Percentiles rank a stretch among this genome's conserved stretches.
Evolutionary conservation across 2,113 vertebrate genomes (phyloP).

Genomic region (Scomber colias): DNA sequence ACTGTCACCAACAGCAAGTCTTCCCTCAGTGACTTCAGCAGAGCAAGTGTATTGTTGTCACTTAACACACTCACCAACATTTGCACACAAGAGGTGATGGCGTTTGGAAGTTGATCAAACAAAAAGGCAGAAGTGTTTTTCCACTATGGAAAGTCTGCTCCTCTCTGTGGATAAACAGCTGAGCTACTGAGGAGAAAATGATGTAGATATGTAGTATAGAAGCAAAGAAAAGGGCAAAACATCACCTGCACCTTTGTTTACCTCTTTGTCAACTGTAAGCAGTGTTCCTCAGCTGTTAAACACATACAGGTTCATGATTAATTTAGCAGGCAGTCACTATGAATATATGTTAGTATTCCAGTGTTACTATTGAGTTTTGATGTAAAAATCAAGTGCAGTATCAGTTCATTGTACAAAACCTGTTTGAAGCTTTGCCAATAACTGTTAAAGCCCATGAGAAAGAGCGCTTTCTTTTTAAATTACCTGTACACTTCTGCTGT

Average conservation of each 20-base stretch:
- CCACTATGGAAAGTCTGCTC: constrained; percentile 40
- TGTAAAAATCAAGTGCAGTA: too few relatives aligned
- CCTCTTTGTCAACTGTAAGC: not conserved
- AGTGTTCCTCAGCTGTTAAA: not conserved
- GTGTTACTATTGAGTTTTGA: not conserved
- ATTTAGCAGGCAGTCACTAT: not conserved
- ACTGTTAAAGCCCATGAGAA: too few relatives aligned
- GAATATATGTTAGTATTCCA: too few relatives aligned
- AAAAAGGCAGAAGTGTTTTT: constrained; percentile 18
- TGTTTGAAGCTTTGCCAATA: too few relatives aligned
- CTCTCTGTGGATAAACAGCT: constrained; percentile 4
- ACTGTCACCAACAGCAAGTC: constrained; percentile 39
- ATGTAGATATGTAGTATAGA: not conserved
- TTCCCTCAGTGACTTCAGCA: not conserved
- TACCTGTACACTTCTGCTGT: too few relatives aligned
- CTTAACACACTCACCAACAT: constrained; percentile 38
- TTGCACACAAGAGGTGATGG: constrained; percentile 30
- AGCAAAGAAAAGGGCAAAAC: constrained; percentile 22
- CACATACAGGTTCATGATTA: not conserved
- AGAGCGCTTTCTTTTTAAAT: too few relatives aligned
- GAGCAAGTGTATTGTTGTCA: constrained; percentile 34
- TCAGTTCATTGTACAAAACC: too few relatives aligned
- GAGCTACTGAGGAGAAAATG: not conserved
- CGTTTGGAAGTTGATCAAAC: constrained; percentile 47
- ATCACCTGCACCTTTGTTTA: constrained; percentile 21